Conservation (phyloP, 2,113 vertebrate species). For the Raphicerus campestris region DNA sequence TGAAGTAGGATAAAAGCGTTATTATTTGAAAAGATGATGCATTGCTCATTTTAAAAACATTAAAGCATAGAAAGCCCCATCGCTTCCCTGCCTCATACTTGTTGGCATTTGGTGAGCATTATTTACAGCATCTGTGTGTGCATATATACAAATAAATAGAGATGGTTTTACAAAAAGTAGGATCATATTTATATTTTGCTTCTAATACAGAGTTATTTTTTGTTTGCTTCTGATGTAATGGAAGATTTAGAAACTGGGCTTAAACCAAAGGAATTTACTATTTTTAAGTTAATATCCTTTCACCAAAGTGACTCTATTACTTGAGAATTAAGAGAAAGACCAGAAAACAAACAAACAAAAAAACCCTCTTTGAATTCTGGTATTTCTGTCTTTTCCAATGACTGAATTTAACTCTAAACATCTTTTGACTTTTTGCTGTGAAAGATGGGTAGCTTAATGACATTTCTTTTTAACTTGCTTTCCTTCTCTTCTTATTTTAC, state of each 20-base stretch:
- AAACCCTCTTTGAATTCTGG: not conserved
- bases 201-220: not conserved
- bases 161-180: not conserved
- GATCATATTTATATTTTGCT: not conserved
- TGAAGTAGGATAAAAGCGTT: not conserved
- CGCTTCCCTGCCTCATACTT: not conserved
- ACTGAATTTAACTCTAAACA: not conserved
- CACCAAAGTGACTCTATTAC: not conserved
- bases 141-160: not conserved
- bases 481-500: not conserved
- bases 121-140: not conserved
- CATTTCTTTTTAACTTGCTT: not conserved
- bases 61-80: not conserved
- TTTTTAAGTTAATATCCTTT: constrained; percentile 22
- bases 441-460: not conserved
- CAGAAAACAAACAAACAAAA: not conserved
- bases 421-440: not conserved
- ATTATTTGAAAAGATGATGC: constrained; percentile 24
- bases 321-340: not conserved
- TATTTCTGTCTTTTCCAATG: not conserved
- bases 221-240: not conserved
- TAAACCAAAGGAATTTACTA: not conserved
- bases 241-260: not conserved
- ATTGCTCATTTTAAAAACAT: constrained; percentile 18
- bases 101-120: not conserved